These are phyloP conservation scores for Hemibagrus wyckioides DNA, from an alignment of 2,113 vertebrate species.

Conservation along the genomic window DNA sequence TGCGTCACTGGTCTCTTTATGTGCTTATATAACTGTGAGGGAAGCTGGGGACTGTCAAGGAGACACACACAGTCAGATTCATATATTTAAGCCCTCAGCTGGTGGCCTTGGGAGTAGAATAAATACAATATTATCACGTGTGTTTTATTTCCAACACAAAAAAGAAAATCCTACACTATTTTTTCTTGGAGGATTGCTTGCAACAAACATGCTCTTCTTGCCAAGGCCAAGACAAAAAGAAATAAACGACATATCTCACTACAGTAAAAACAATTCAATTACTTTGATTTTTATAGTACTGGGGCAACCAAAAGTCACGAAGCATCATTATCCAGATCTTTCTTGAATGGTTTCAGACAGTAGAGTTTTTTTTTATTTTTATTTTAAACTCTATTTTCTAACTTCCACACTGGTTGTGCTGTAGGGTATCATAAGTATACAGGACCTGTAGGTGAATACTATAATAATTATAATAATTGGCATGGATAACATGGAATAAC, in stretches of 20 bases:
- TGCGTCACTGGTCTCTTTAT: constrained; percentile 39
- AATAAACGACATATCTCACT: neutral
- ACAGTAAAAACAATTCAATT: neutral
- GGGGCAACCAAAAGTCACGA: neutral
- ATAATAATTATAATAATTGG: neutral
- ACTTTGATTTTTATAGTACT: neutral
- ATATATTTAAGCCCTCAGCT: constrained; percentile 5
- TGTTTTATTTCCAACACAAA: neutral
- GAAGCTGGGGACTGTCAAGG: neutral
- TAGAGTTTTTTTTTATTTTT: neutral
- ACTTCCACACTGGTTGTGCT: neutral
- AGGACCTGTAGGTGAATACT: neutral
- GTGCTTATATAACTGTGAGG: constrained; percentile 31
- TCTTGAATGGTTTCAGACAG: too few relatives aligned
- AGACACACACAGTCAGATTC: constrained; percentile 20
- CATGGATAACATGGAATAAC: too few relatives aligned
- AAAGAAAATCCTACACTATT: neutral
- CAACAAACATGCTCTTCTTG: neutral
- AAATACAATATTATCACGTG: neutral
- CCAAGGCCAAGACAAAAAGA: neutral
- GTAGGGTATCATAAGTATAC: neutral
- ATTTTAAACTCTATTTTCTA: too few relatives aligned
- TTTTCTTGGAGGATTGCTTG: neutral
- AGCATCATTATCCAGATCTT: neutral
- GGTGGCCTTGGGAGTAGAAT: neutral